Evolutionary conservation across 2,797 vertebrate genomes (phyloP).

Genomic region (Schizopygopsis malacanthus): DNA sequence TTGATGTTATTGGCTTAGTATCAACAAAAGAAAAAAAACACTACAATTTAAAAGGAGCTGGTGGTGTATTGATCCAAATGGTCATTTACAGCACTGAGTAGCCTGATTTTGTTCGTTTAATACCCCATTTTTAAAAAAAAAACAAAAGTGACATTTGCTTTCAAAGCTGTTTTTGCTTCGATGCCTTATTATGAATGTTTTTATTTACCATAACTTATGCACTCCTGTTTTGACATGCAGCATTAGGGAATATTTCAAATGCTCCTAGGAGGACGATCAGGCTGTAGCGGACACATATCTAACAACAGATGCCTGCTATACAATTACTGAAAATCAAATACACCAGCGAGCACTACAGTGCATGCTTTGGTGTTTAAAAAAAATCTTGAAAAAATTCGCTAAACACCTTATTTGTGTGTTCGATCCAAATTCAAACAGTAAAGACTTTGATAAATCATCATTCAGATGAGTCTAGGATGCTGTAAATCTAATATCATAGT

Average conservation of each 20-base stretch:
- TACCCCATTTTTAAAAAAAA: constrained; percentile 27
- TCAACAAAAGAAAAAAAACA: constrained; percentile 19
- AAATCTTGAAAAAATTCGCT: neutral
- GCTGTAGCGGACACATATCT: neutral
- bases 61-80: constrained; percentile 51
- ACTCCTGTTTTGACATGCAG: constrained; percentile 39
- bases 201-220: constrained; percentile 31
- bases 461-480: neutral
- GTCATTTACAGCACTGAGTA: constrained; percentile 46
- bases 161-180: constrained; percentile 52
- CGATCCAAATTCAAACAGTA: neutral
- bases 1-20: constrained; percentile 49
- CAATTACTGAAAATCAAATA: neutral
- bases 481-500: neutral
- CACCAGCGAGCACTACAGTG: neutral
- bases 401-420: neutral
- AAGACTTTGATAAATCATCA: neutral
- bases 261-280: neutral
- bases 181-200: constrained; percentile 59
- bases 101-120: constrained; percentile 16
- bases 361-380: neutral
- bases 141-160: constrained; percentile 33
- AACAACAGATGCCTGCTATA: neutral
- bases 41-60: constrained; percentile 8
- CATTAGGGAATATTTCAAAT: constrained; percentile 17